Percentiles rank a stretch among this genome's conserved stretches.
Evolutionary conservation across 2,797 vertebrate genomes (phyloP).

Genomic region (Trematomus bernacchii): DNA sequence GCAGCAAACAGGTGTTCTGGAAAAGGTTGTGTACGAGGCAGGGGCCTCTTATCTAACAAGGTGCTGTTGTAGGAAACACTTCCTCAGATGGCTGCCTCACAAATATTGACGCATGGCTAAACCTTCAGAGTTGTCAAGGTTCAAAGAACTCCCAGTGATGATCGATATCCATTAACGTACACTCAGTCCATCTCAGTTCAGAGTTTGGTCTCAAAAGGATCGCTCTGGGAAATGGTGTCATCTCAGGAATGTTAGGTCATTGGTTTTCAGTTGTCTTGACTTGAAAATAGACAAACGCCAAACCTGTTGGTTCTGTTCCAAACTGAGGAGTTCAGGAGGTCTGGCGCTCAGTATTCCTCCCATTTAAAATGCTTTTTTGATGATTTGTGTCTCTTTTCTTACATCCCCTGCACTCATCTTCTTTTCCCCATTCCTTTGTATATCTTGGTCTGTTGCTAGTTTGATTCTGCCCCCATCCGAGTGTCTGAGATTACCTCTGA

Average conservation of each 20-base stretch:
- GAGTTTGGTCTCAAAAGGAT: slow-evolving; percentile 36
- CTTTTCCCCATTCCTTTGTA: background rate
- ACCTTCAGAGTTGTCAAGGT: slow-evolving; percentile 53
- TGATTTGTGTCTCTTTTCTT: slow-evolving; percentile 5
- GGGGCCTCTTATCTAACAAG: slow-evolving; percentile 5
- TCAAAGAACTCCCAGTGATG: slow-evolving; percentile 64
- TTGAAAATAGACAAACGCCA: slow-evolving; percentile 23
- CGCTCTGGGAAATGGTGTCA: slow-evolving; percentile 48
- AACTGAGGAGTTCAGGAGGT: background rate
- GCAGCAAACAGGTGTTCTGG: slow-evolving; percentile 4
- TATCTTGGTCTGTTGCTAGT: slow-evolving; percentile 34
- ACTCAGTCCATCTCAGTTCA: slow-evolving; percentile 55
- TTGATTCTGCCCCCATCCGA: slow-evolving; percentile 7
- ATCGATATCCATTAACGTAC: slow-evolving; percentile 78
- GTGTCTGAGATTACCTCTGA: slow-evolving; percentile 59
- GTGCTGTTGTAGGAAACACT: slow-evolving; percentile 14
- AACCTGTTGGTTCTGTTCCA: slow-evolving; percentile 9
- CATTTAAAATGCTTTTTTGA: background rate
- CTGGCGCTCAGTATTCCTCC: background rate
- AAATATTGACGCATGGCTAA: slow-evolving; percentile 72
- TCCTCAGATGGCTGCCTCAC: slow-evolving; percentile 6
- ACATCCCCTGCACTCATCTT: background rate
- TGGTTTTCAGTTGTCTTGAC: slow-evolving; percentile 27
- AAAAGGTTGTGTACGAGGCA: slow-evolving; percentile 3
- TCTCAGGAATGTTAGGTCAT: slow-evolving; percentile 47